A percentile compares a stretch with the other conserved stretches of the same genome.
phyloP scores from a whole-genome alignment of 2,113 vertebrate genomes.

The Thryonomys swinderianus region DNA sequence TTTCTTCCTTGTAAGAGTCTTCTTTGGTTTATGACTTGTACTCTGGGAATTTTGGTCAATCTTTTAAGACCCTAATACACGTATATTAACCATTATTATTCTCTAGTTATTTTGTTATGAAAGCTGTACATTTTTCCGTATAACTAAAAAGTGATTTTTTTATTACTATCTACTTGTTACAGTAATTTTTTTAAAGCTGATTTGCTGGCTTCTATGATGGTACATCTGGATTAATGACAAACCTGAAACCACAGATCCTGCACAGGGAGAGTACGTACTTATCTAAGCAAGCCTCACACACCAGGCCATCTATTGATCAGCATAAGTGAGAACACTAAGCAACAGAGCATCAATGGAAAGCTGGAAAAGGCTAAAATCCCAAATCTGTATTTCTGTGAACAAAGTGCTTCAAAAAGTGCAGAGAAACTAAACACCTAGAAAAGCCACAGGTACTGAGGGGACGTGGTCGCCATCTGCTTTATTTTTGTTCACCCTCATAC shows the following conservation, averaged over 20 bases:
- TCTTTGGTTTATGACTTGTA: background rate
- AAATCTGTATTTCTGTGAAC: background rate
- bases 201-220: background rate
- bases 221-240: constrained; percentile 30
- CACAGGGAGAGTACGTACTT: background rate
- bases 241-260: constrained; percentile 6
- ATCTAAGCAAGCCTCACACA: background rate
- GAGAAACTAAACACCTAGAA: background rate
- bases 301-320: background rate
- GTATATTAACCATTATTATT: background rate
- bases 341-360: background rate
- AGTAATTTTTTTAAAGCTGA: background rate
- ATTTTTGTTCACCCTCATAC: background rate
- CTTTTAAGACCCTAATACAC: background rate
- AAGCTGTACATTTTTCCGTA: background rate
- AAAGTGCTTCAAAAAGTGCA: background rate
- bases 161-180: background rate
- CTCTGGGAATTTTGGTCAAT: background rate
- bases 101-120: background rate
- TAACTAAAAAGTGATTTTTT: background rate
- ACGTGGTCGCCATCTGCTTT: background rate
- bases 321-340: background rate
- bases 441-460: background rate
- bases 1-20: background rate
- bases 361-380: constrained; percentile 3